These are phyloP conservation scores for Conops quadrifasciatus DNA, from an alignment of 2,888 invertebrate genomes.

Conservation along the genomic window DNA sequence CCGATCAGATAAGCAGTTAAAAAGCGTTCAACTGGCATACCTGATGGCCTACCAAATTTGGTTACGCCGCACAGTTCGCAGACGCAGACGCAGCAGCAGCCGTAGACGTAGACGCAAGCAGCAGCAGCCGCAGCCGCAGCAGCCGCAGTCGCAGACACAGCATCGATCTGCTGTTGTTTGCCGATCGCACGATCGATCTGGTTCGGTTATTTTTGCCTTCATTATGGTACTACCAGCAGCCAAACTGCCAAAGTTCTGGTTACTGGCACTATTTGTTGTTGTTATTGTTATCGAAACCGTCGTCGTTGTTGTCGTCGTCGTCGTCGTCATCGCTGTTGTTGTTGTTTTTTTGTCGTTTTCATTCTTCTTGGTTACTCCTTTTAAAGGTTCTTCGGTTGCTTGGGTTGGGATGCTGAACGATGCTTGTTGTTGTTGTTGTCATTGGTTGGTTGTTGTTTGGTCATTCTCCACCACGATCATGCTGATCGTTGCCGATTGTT, in stretches of 20 bases:
- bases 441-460: too few species aligned
- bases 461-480: too few species aligned
- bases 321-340: neutral
- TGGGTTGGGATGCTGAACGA: too few species aligned
- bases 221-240: neutral
- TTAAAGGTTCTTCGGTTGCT: neutral
- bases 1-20: constrained; percentile 26
- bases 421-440: too few species aligned
- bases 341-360: neutral
- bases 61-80: constrained; percentile 44
- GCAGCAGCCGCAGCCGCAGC: constrained; percentile 8
- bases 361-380: neutral
- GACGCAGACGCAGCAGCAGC: constrained; percentile 3
- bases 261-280: constrained; percentile 13
- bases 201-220: constrained; percentile 18
- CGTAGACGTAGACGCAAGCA: constrained; percentile 43
- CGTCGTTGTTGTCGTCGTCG: too few species aligned
- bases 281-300: neutral
- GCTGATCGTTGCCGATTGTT: neutral
- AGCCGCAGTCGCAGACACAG: constrained; percentile 40
- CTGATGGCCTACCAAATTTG: constrained; percentile 47
- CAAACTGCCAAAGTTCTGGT: neutral
- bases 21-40: constrained; percentile 34
- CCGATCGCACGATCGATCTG: constrained; percentile 27
- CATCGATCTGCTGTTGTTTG: constrained; percentile 29